Base-by-base conservation (phyloP, 2,888 invertebrate genomes). In the Melieria crassipennis region DNA sequence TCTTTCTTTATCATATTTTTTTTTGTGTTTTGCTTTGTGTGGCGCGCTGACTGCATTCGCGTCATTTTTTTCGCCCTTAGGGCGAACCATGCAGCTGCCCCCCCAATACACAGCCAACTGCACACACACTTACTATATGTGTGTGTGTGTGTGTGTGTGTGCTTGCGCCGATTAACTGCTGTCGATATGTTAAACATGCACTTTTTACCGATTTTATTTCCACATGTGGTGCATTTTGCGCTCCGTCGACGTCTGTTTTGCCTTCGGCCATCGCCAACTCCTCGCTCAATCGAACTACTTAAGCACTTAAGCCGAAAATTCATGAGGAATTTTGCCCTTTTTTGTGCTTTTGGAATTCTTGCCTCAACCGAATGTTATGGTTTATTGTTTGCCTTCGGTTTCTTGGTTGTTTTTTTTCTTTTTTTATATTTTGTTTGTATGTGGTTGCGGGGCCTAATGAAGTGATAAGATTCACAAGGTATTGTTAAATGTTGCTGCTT, bases 371-470 rank as follows among this genome's bases (percentile, higher is more conserved):
- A 30, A 2, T 30, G 30, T 30, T 30, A 30, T 30, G 30, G 30
- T 30, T 30, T 30, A 30, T 30, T 30, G 30, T 30, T 30, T 30
- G 30, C 30, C 30, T 30, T 30, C 30, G 30, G 30, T 30, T 30
- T 30, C 30, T 16, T 30, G 30, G 16, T 16, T 16, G 13, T 63
- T 30, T 30, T 30, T 30, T 30, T 30, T 3, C 0, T 30, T 30
- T 30, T 63, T 63, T 63, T 63, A 13, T n/a, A 42, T 30, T 58
- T 58, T 42, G 11, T 13, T 58, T 16, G 16, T 58, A 11, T 47
- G 11, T 65, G 55, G 67, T 30, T 67, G 58, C 79, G 78, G 79
- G 76, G 80, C 79, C 79, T 79, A 79, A 79, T 79, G 79, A 79
- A 79, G 80, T 79, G 79, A 79, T 79, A 79, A 79, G 79, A 74